phyloP scores from a whole-genome alignment of 2,888 invertebrate genomes.

The Eupeodes latifasciatus region DNA sequence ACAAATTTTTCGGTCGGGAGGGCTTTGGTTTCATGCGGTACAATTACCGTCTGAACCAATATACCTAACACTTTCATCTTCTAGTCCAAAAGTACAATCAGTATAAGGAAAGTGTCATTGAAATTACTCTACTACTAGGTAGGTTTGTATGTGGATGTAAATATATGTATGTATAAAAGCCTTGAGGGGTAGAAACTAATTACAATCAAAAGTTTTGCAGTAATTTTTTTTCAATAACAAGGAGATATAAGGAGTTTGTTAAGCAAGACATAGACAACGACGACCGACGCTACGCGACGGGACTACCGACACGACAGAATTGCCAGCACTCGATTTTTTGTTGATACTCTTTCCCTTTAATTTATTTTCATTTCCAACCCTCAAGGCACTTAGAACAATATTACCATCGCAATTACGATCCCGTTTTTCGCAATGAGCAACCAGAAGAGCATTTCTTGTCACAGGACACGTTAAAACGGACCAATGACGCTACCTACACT shows the following conservation, averaged over 20 bases:
- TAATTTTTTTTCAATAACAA: slow-evolving; percentile 48
- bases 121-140: slow-evolving; percentile 42
- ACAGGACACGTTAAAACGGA: slow-evolving; percentile 58
- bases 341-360: slow-evolving; percentile 41
- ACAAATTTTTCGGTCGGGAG: slow-evolving; percentile 20
- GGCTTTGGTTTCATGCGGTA: slow-evolving; percentile 4
- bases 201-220: slow-evolving; percentile 60
- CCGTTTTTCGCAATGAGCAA: slow-evolving; percentile 57
- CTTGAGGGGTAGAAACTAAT: slow-evolving; percentile 46
- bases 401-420: slow-evolving; percentile 66
- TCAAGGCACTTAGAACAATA: slow-evolving; percentile 64
- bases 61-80: neutral
- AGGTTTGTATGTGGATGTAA: neutral
- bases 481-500: slow-evolving; percentile 48
- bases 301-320: neutral
- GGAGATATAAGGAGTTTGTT: neutral
- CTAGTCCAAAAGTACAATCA: slow-evolving; percentile 2
- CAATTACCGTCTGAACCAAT: slow-evolving; percentile 23
- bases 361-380: slow-evolving; percentile 57
- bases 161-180: neutral
- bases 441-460: slow-evolving; percentile 64
- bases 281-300: neutral
- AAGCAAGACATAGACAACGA: slow-evolving; percentile 17
- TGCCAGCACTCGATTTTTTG: neutral
- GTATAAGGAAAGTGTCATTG: slow-evolving; percentile 32